Conservation (phyloP, 2,888 invertebrate species). For the Endomychus coccineus region DNA sequence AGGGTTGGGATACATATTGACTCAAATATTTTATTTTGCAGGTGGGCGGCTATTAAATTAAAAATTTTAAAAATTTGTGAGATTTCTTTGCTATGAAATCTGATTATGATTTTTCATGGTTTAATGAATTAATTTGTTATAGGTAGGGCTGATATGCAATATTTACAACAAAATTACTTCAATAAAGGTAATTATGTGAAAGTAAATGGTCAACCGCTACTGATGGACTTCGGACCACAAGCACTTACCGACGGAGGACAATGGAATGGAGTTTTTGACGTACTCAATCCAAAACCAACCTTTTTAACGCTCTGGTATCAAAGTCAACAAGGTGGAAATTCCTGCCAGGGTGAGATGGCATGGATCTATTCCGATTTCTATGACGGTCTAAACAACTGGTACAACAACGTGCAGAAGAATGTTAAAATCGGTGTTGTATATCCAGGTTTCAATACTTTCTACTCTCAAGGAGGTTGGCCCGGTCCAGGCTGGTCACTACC, state of each 20-base stretch:
- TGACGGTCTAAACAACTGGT: too few species aligned
- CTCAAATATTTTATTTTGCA: too few species aligned
- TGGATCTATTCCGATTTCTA: too few species aligned
- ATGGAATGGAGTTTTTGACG: constrained; percentile 9
- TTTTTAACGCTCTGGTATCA: constrained; percentile 14
- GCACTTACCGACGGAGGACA: neutral
- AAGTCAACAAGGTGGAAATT: constrained; percentile 11
- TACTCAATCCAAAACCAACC: constrained; percentile 10
- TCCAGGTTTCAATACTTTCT: constrained; percentile 9
- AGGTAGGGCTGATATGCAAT: constrained; percentile 8
- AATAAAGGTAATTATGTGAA: constrained; percentile 9
- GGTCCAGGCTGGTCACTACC: constrained; percentile 10
- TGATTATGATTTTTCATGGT: too few species aligned
- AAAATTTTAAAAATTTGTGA: too few species aligned
- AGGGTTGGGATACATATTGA: too few species aligned
- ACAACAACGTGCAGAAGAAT: constrained; percentile 5
- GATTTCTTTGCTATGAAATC: too few species aligned
- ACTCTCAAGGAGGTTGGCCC: constrained; percentile 11
- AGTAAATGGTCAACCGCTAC: constrained; percentile 9
- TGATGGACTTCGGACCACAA: constrained; percentile 13
- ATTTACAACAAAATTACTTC: constrained; percentile 12
- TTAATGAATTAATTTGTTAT: too few species aligned
- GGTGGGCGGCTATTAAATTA: too few species aligned
- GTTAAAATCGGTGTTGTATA: constrained; percentile 12
- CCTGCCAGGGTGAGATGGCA: too few species aligned